phyloP scores from a whole-genome alignment of 2,113 vertebrate species.

The Aptenodytes patagonicus region DNA sequence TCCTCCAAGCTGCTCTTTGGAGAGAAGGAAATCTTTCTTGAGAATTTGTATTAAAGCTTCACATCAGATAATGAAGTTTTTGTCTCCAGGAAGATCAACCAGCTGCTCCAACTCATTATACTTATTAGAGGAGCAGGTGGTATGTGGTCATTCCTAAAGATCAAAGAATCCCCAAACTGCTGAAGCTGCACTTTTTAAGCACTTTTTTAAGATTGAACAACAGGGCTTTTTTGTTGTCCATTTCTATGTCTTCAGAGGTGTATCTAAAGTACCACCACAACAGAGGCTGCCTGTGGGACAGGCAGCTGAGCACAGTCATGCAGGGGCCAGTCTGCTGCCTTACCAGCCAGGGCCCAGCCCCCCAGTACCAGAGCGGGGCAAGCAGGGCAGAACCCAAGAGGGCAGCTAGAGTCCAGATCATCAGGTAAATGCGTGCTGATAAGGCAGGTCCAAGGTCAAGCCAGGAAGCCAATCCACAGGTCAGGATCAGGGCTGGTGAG shows the following conservation, averaged over 20 bases:
- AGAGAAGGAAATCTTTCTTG: not conserved
- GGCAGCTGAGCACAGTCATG: fast-evolving
- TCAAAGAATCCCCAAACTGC: not conserved
- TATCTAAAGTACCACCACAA: not conserved
- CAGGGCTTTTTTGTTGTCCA: not conserved
- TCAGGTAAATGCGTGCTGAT: fast-evolving
- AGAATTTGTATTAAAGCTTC: not conserved
- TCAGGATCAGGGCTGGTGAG: not conserved
- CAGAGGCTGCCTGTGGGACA: not conserved
- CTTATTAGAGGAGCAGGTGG: not conserved
- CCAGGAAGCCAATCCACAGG: fast-evolving
- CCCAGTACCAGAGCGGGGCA: fast-evolving
- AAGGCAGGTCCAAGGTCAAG: too few relatives aligned
- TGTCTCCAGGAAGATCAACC: not conserved
- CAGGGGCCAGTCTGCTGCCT: fast-evolving
- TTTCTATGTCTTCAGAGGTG: not conserved
- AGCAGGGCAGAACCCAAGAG: not conserved
- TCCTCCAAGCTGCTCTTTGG: not conserved
- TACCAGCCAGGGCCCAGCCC: not conserved
- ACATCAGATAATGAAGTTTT: not conserved
- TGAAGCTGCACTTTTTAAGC: not conserved
- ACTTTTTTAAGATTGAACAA: not conserved
- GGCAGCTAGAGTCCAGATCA: too few relatives aligned
- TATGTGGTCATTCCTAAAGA: not conserved
- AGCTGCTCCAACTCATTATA: not conserved